phyloP scores from a whole-genome alignment of 2,113 vertebrate species.

The Cercopithecus mona region DNA sequence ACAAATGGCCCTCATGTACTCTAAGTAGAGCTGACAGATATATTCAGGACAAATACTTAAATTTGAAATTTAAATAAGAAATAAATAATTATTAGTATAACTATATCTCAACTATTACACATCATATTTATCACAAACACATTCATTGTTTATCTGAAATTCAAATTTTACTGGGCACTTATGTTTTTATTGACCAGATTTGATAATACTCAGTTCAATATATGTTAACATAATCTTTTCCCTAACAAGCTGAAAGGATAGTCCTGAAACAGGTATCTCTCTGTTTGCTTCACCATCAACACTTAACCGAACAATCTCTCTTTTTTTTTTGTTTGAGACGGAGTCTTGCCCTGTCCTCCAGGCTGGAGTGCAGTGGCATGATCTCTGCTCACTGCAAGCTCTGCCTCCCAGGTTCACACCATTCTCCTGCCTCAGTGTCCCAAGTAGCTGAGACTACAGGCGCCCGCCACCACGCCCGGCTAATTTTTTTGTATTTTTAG shows the following conservation, averaged over 20 bases:
- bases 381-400: too few relatives aligned
- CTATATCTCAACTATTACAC: not conserved
- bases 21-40: not conserved
- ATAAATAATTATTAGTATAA: not conserved
- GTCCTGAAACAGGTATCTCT: not conserved
- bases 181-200: not conserved
- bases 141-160: not conserved
- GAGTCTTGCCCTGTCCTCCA: too few relatives aligned
- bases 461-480: fast-evolving
- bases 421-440: too few relatives aligned
- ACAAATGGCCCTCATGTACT: not conserved
- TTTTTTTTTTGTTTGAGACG: too few relatives aligned
- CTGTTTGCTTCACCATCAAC: not conserved
- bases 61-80: not conserved
- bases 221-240: not conserved
- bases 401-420: too few relatives aligned
- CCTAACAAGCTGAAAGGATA: not conserved
- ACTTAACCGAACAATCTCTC: not conserved
- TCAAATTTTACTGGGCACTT: not conserved
- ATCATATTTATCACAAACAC: not conserved
- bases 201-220: not conserved
- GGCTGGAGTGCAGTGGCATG: too few relatives aligned
- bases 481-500: too few relatives aligned
- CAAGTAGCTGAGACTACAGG: too few relatives aligned
- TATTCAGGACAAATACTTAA: not conserved